These are phyloP conservation scores for Amazona finschi DNA, from an alignment of 2,797 vertebrate genomes.

Conservation along the genomic window DNA sequence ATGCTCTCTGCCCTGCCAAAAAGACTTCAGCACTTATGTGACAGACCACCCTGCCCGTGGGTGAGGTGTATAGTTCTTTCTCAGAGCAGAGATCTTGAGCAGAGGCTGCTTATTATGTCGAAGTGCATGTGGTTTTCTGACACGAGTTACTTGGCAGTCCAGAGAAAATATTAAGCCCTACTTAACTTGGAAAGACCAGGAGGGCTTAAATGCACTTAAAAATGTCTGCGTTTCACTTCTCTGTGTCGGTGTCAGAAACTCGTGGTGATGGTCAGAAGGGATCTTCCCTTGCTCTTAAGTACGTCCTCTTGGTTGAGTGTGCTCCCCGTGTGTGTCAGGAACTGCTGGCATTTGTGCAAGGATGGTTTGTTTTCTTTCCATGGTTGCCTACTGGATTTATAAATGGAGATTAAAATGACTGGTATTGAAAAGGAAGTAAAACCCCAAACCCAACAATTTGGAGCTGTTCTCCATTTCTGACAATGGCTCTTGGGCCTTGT, in stretches of 20 bases:
- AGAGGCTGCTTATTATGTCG: constrained; percentile 62
- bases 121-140: constrained; percentile 70
- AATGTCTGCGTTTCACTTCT: constrained; percentile 23
- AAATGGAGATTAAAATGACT: background rate
- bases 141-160: constrained; percentile 62
- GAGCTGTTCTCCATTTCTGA: background rate
- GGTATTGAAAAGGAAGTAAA: background rate
- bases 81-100: constrained; percentile 47
- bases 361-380: background rate
- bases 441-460: background rate
- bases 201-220: constrained; percentile 11
- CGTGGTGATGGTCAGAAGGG: background rate
- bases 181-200: constrained; percentile 53
- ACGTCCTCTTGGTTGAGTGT: background rate
- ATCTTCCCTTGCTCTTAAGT: background rate
- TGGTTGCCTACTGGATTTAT: background rate
- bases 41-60: constrained; percentile 70
- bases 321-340: background rate
- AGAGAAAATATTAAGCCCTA: constrained; percentile 54
- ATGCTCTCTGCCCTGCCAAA: constrained; percentile 52
- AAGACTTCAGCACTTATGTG: constrained; percentile 45
- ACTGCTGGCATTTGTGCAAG: background rate
- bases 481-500: background rate
- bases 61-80: constrained; percentile 65
- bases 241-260: background rate